phyloP scores from a whole-genome alignment of 2,888 invertebrate genomes.

The Caradrina kadenii region DNA sequence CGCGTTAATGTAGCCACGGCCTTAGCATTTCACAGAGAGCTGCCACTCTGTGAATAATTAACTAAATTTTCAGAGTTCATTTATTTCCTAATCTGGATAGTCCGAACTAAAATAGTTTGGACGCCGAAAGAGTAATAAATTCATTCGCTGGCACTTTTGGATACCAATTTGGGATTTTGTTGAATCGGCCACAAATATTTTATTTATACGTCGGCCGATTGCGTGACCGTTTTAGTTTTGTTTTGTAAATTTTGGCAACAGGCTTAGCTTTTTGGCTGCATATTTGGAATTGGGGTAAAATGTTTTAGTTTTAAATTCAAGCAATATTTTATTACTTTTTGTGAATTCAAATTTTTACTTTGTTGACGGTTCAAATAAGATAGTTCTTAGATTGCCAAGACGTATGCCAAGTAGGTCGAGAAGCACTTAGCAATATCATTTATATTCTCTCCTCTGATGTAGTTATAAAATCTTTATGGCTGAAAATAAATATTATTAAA shows the following conservation, averaged over 20 bases:
- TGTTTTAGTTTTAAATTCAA: constrained; percentile 4
- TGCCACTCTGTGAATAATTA: constrained; percentile 50
- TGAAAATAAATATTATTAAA: too few relatives aligned
- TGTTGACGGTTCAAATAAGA: too few relatives aligned
- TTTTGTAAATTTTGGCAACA: constrained; percentile 39
- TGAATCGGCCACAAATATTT: constrained; percentile 39
- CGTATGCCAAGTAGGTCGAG: too few relatives aligned
- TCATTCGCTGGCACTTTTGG: constrained; percentile 31
- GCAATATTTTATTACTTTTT: too few relatives aligned
- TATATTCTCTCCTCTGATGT: too few relatives aligned
- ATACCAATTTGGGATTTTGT: constrained; percentile 23
- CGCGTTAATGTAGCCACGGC: not conserved
- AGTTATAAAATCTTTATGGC: too few relatives aligned
- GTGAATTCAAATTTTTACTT: too few relatives aligned
- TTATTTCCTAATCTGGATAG: constrained; percentile 29
- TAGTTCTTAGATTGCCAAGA: too few relatives aligned
- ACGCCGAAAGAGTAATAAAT: constrained; percentile 28
- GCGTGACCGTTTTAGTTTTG: constrained; percentile 21
- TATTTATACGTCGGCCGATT: constrained; percentile 39
- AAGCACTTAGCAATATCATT: too few relatives aligned
- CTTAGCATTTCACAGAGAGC: constrained; percentile 20
- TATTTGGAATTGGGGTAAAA: constrained; percentile 11
- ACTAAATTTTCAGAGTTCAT: constrained; percentile 48
- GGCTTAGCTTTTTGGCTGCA: constrained; percentile 10
- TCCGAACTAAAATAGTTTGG: constrained; percentile 36